Base-by-base conservation (phyloP, 2,888 invertebrate genomes). In the Oligia strigilis region DNA sequence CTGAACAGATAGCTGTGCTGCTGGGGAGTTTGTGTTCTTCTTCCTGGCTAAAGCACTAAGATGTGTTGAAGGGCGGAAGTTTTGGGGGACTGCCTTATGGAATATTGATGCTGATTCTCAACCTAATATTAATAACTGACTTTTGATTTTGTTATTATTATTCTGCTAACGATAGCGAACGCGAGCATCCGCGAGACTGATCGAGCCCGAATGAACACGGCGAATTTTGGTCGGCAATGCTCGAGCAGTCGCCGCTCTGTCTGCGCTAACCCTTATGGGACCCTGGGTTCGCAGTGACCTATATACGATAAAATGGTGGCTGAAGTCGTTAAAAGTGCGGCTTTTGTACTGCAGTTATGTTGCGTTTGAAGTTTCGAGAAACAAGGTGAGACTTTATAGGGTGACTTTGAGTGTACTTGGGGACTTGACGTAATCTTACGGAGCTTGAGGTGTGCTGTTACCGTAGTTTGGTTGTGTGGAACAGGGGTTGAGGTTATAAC, bases 241-340 rank as follows among this genome's bases (percentile, higher is more conserved):
- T 70, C 52, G 8, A 36, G 23, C 9, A 55, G 55, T 11, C 17
- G 40, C 11, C 4, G n/a, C 62, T n/a, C 6, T 19, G 43, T 72
- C n/a, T 43, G 13, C 40, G 43, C 19, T 64, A 2, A 43, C n/a
- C 72, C n/a, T 72, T 64, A 87, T 78, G 77, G 55, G 73, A 78
- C 60, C 66, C 69, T 72, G 74, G 76, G 77, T 65, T 75, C 64
- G 23, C 66, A 71, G 78, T 87, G 88, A 88, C 89, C 89, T 88
- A 88, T 85, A 65, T 88, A 78, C 75, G 77, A 70, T 73, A 64
- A 87, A 88, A 87, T 87, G 80, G 83, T 77, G 65, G 62, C 81
- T 88, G 64, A 84, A 87, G 81, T 82, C 79, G 82, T 81, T 78
- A 75, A 86, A 78, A 87, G 77, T 89, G 75, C 75, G 80, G 66